phyloP scores from a whole-genome alignment of 2,113 vertebrate genomes.

The Brachyhypopomus gauderio region DNA sequence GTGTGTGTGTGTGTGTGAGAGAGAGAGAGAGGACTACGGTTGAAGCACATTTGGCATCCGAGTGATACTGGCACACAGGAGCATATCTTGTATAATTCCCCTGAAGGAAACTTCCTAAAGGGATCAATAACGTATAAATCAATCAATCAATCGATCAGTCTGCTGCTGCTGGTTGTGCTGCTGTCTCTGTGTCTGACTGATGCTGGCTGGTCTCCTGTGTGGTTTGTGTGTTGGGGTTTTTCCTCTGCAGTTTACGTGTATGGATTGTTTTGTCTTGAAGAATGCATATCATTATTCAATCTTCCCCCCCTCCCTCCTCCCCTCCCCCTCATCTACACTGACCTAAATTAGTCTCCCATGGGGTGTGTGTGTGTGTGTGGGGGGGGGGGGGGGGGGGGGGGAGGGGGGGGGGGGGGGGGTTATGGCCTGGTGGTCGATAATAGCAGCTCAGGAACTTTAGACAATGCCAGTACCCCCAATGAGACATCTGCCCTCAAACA shows the following conservation, averaged over 20 bases:
- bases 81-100: no score
- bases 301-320: not conserved
- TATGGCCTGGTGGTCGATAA: conserved; percentile 9
- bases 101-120: no score
- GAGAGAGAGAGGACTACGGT: no score
- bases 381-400: no score
- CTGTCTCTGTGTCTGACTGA: no score
- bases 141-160: no score
- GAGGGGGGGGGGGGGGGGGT: no score
- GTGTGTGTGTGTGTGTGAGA: not conserved
- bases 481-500: not conserved
- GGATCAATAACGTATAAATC: no score
- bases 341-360: conserved; percentile 75
- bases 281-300: conserved; percentile 12
- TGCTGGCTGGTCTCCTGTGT: not conserved
- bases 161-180: no score
- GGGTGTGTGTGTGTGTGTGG: not conserved
- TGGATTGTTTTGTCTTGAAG: conserved; percentile 21
- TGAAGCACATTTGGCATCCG: no score
- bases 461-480: conserved; percentile 14
- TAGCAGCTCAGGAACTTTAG: conserved; percentile 11
- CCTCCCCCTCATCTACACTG: conserved; percentile 60
- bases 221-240: conserved; percentile 13
- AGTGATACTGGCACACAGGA: no score
- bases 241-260: conserved; percentile 10